These are phyloP conservation scores for Dryocosmus kuriphilus DNA, from an alignment of 2,888 invertebrate genomes.

Conservation along the genomic window DNA sequence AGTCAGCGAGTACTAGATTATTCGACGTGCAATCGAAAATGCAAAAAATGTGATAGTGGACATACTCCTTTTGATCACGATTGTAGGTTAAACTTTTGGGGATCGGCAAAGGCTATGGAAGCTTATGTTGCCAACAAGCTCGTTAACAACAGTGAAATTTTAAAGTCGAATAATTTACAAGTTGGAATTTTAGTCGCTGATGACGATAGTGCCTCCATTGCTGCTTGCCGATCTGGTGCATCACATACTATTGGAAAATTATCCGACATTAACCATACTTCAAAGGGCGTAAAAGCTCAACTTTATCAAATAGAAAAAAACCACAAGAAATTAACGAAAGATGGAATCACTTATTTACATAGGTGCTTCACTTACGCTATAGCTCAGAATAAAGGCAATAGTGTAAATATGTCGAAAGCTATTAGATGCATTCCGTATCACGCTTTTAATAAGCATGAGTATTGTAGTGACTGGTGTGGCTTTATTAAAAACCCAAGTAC, in stretches of 20 bases:
- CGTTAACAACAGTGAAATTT: constrained; percentile 46
- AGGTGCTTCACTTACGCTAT: constrained; percentile 60
- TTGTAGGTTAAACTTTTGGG: constrained; percentile 59
- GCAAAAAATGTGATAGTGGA: constrained; percentile 56
- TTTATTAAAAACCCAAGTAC: constrained; percentile 44
- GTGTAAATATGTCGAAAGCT: constrained; percentile 42
- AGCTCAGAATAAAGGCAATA: constrained; percentile 54
- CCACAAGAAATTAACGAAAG: constrained; percentile 49
- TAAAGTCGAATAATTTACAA: constrained; percentile 53
- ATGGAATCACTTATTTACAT: constrained; percentile 54
- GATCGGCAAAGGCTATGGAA: constrained; percentile 65
- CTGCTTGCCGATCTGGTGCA: constrained; percentile 51
- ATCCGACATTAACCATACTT: constrained; percentile 58
- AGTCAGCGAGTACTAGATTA: constrained; percentile 56
- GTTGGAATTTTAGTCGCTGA: constrained; percentile 59
- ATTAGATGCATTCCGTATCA: constrained; percentile 52
- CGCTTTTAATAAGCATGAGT: constrained; percentile 50
- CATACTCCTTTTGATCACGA: constrained; percentile 52
- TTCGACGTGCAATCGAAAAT: constrained; percentile 60
- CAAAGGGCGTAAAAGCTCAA: constrained; percentile 52
- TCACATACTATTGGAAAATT: constrained; percentile 55
- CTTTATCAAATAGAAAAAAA: constrained; percentile 54
- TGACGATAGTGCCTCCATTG: constrained; percentile 60
- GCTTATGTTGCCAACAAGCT: constrained; percentile 56
- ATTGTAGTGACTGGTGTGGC: constrained; percentile 56